Base-by-base conservation (phyloP, 2,888 invertebrate species). In the Ischnura elegans region DNA sequence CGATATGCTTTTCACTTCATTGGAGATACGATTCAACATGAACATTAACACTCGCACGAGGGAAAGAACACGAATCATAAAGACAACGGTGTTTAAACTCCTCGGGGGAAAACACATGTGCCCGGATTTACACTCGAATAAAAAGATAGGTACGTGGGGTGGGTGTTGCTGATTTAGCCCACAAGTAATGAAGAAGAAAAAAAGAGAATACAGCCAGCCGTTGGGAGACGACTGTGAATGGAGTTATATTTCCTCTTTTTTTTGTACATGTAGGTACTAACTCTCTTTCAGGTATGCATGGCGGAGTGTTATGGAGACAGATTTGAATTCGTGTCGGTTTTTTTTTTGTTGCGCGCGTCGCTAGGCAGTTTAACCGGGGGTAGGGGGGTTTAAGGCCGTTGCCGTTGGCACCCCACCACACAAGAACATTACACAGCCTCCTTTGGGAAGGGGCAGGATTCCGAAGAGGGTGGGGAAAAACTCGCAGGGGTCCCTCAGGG, bases 231-330 rank as follows among this genome's bases (percentile, higher is more conserved):
- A 29, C 0, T 10, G 36, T 76, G 76, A 76, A 36, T 36, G 76
- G 13, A 76, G 36, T 16, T 29, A 76, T n/a, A n/a, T n/a, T n/a
- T n/a, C n/a, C n/a, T n/a, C 13, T 36, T 36, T 76, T 76, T 76
- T 61, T n/a, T 76, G 61, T 25, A 3, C 61, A 2, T 51, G 51
- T 10, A 2, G 13, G 4, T 10, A 13, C 19, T 51, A 8, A 8
- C 47, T 55, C 61, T 8, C 76, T 76, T n/a, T 76, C 76, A 76
- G 51, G 36, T 36, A 76, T 36, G 29, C 76, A 76, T 76, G 76
- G 76, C 76, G 76, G 76, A 36, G 76, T 76, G 29, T 19, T 19
- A 76, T 76, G 29, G 76, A 76, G 76, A 36, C 76, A 76, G 76
- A 76, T 76, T 76, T 76, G 76, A 76, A 76, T 76, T 76, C 25